Evolutionary conservation across 2,113 vertebrate species (phyloP), one percentile per base, ranked within the genome.

Genomic region (Lasiurus borealis): DNA sequence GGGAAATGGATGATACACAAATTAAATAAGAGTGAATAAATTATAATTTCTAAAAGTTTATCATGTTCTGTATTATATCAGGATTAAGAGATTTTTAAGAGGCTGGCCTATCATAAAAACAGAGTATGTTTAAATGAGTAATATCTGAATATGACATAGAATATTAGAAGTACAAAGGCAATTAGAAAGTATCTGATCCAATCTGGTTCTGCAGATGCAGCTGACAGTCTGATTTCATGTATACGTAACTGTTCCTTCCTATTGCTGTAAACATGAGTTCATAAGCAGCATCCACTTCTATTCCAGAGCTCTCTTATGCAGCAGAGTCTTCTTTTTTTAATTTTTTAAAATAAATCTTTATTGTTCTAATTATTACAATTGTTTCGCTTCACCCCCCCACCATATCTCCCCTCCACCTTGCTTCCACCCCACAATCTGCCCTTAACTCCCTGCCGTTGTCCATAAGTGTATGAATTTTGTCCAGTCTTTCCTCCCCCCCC

Each of bases 1-100:
- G 23, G 34, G 36, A 10, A 23, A 18, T 0, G 21, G 23, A 52
- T 7, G 50, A 40, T 0, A 52, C 4, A 34, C 12, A 82, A 1
- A 73, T 23, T 71, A 34, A 69, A 9, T 10, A 21, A 10, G 29
- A 85, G 69, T n/a, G 25, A 36, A 82, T 18, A 34, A 44, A 66
- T 29, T 25, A 29, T 25, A 36, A 34, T 7, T 40, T 29, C 62
- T 72, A 62, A 48, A 84, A 82, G 31, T 4, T 19, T 62, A 36
- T 25, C 10, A 16, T 13, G 16, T 8, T 71, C 16, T 76, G 29
- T 68, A 81, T 87, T 27, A 44, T 27, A 48, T 1, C 1, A 11
- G 15, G 19, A 66, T 10, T 16, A 59, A 36, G 23, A 85, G 5
- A 48, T 15, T 85, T 44, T 72, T 48, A 64, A 86, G 31, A 85